Conservation (phyloP, 2,888 invertebrate genomes). For the Agriopis marginaria region DNA sequence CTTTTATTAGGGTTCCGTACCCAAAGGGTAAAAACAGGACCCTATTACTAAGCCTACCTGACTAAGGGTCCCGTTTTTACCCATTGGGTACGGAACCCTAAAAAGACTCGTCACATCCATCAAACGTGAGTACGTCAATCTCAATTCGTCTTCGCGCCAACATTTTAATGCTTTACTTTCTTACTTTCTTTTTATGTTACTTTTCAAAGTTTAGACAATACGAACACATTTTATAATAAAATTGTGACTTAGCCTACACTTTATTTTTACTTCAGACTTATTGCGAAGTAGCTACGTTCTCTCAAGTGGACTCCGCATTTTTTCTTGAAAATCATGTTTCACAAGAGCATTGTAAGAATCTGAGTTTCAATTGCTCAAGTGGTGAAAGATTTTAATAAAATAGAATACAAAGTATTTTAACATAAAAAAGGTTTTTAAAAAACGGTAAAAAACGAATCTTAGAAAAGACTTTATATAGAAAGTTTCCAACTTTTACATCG, state of each 20-base stretch:
- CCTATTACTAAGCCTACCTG: too few relatives aligned
- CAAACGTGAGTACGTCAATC: too few relatives aligned
- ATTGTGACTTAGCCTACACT: background rate
- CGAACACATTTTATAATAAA: background rate
- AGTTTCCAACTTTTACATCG: too few relatives aligned
- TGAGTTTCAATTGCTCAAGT: constrained; percentile 1
- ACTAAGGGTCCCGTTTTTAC: too few relatives aligned
- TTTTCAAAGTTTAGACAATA: background rate
- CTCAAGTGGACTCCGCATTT: background rate
- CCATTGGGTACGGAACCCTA: too few relatives aligned
- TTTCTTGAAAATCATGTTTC: constrained; percentile 1
- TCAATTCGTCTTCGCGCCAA: too few relatives aligned
- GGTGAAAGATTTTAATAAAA: constrained; percentile 4
- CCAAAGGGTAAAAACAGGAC: too few relatives aligned
- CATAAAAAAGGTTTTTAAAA: background rate
- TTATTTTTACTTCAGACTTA: background rate
- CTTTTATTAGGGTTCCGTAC: too few relatives aligned
- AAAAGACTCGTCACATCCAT: too few relatives aligned
- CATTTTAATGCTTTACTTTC: too few relatives aligned
- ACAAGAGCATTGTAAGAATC: constrained; percentile 5
- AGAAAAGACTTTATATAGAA: background rate
- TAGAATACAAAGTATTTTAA: background rate
- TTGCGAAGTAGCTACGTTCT: background rate
- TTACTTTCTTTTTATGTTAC: background rate
- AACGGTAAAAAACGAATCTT: background rate